Conservation (phyloP, 2,888 invertebrate genomes). For the Drosophila suboccidentalis region DNA sequence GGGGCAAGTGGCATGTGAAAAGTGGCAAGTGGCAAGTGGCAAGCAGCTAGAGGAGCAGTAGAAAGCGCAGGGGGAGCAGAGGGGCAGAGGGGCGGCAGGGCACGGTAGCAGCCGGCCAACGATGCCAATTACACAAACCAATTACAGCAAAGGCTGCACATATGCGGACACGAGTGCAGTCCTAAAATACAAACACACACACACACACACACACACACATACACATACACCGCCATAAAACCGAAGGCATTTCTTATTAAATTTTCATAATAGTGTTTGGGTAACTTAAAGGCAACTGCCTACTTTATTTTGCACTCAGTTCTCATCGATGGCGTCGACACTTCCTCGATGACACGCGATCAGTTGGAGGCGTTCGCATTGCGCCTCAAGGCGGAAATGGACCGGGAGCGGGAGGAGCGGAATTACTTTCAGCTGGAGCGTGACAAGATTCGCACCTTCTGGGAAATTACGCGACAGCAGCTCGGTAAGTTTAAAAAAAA, state of each 20-base stretch:
- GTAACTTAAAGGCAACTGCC: conserved; percentile 31
- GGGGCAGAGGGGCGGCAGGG: neutral
- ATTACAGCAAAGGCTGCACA: conserved; percentile 73
- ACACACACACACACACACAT: conserved; percentile 8
- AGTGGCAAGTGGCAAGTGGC: neutral
- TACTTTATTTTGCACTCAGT: conserved; percentile 82
- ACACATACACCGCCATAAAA: conserved; percentile 7
- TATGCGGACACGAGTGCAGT: conserved; percentile 55
- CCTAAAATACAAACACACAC: conserved; percentile 35
- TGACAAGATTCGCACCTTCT: conserved; percentile 96
- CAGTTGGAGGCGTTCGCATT: conserved; percentile 95
- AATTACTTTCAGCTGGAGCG: conserved; percentile 98
- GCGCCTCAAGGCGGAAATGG: conserved; percentile 95
- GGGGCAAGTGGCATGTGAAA: no score
- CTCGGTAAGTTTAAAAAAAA: conserved; percentile 88
- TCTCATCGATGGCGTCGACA: conserved; percentile 95
- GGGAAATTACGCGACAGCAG: conserved; percentile 97
- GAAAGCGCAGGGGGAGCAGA: neutral
- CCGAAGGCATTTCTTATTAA: conserved; percentile 63
- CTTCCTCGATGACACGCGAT: conserved; percentile 96
- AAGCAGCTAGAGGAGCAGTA: neutral
- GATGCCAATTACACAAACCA: conserved; percentile 81
- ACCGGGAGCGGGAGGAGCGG: conserved; percentile 96
- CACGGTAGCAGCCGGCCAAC: conserved; percentile 74
- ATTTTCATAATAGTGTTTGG: conserved; percentile 50